Evolutionary conservation across 2,113 vertebrate species (phyloP).

Genomic region (Rhombomys opimus): DNA sequence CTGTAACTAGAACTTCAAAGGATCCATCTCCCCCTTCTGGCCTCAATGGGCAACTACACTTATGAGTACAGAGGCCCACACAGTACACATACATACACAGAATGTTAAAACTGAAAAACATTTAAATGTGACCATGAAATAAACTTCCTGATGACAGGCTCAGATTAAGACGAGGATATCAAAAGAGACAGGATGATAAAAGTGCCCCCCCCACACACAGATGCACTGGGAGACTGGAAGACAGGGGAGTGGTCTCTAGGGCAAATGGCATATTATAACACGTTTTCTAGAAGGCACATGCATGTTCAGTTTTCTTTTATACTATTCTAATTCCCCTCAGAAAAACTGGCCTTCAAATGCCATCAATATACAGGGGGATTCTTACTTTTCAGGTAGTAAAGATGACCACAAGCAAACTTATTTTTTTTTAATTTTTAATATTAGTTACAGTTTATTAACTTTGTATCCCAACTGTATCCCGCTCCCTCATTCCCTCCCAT

Average conservation of each 20-base stretch:
- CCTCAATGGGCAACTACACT: neutral
- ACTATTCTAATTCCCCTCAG: neutral
- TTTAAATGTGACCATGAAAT: conserved; percentile 3
- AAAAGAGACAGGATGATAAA: neutral
- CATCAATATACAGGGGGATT: neutral
- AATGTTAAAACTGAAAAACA: neutral
- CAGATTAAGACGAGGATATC: neutral
- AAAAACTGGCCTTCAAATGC: conserved; percentile 5
- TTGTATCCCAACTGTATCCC: too few relatives aligned
- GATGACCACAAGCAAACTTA: neutral
- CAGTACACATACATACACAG: neutral
- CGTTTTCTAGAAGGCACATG: neutral
- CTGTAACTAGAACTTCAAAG: neutral
- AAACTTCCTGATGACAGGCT: neutral
- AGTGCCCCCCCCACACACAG: neutral
- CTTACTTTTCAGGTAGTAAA: conserved; percentile 17
- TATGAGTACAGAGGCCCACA: neutral
- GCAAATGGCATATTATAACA: conserved; percentile 5
- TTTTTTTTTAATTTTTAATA: too few relatives aligned
- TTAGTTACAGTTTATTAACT: too few relatives aligned
- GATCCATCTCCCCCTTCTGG: neutral
- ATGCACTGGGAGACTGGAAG: neutral
- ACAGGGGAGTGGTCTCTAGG: neutral
- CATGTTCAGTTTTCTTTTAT: conserved; percentile 3
- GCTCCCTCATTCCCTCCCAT: too few relatives aligned